Evolutionary conservation across 2,797 vertebrate genomes (phyloP).

Genomic region (Carduelis carduelis): DNA sequence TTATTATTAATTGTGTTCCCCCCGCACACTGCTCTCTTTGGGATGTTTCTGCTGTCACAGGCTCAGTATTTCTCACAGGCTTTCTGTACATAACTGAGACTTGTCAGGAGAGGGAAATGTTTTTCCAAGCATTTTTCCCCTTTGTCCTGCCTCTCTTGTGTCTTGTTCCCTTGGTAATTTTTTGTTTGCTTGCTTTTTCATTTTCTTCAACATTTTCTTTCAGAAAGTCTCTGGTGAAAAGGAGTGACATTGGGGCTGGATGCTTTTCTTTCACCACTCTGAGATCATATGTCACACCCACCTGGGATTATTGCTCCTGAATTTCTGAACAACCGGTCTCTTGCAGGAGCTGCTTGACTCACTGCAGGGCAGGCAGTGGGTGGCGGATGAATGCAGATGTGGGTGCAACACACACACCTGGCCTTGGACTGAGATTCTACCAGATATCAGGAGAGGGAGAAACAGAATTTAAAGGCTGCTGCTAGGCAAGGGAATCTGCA

Average conservation of each 20-base stretch:
- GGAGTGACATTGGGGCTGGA: background rate
- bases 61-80: constrained; percentile 40
- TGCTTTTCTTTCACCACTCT: background rate
- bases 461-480: background rate
- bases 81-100: constrained; percentile 41
- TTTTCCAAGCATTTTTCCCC: constrained; percentile 28
- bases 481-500: background rate
- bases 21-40: constrained; percentile 9
- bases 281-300: background rate
- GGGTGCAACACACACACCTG: background rate
- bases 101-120: constrained; percentile 45
- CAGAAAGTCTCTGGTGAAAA: background rate
- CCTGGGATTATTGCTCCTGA: background rate
- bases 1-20: constrained; percentile 63
- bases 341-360: background rate
- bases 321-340: background rate
- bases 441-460: background rate
- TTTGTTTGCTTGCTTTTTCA: constrained; percentile 46
- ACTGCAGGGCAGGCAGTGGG: background rate
- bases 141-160: constrained; percentile 12
- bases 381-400: background rate
- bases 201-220: constrained; percentile 13
- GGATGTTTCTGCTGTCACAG: constrained; percentile 63
- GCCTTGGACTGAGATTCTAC: background rate
- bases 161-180: constrained; percentile 48